phyloP scores from a whole-genome alignment of 2,113 vertebrate genomes.

The Channa argus region DNA sequence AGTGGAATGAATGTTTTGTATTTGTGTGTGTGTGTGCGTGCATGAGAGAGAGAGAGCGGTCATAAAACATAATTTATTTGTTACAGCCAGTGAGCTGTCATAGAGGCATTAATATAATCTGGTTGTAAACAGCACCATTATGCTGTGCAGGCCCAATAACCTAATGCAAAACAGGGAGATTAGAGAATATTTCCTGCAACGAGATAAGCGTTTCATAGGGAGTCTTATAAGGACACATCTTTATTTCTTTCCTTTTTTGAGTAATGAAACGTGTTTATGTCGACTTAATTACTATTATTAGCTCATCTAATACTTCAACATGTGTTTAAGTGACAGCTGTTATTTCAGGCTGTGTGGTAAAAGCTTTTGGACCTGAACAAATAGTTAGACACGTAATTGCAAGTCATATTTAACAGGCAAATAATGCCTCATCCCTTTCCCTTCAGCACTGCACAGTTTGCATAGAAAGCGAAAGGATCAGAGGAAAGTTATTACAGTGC shows the following conservation, averaged over 20 bases:
- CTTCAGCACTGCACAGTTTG: slow-evolving; percentile 36
- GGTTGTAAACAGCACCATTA: neutral
- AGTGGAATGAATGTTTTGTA: too few relatives aligned
- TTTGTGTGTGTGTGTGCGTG: too few relatives aligned
- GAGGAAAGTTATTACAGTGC: slow-evolving; percentile 18
- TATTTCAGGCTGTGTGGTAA: slow-evolving; percentile 9
- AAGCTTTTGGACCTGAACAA: slow-evolving; percentile 1
- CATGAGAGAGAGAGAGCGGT: neutral
- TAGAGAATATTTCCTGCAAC: neutral
- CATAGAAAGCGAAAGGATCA: slow-evolving; percentile 44
- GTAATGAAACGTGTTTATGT: too few relatives aligned
- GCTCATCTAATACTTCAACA: neutral
- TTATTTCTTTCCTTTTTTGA: too few relatives aligned
- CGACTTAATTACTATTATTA: neutral
- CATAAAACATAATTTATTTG: neutral
- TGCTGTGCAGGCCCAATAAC: neutral
- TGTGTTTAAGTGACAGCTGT: neutral
- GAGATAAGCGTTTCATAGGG: neutral
- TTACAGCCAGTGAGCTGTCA: neutral
- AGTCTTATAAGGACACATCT: too few relatives aligned
- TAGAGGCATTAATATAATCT: neutral
- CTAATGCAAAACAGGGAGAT: slow-evolving; percentile 2
- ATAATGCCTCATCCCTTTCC: slow-evolving; percentile 10
- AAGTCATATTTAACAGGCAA: slow-evolving; percentile 60
- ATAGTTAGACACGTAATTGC: neutral